These are phyloP conservation scores for Conomelus anceps DNA, from an alignment of 2,888 invertebrate genomes.

Conservation along the genomic window DNA sequence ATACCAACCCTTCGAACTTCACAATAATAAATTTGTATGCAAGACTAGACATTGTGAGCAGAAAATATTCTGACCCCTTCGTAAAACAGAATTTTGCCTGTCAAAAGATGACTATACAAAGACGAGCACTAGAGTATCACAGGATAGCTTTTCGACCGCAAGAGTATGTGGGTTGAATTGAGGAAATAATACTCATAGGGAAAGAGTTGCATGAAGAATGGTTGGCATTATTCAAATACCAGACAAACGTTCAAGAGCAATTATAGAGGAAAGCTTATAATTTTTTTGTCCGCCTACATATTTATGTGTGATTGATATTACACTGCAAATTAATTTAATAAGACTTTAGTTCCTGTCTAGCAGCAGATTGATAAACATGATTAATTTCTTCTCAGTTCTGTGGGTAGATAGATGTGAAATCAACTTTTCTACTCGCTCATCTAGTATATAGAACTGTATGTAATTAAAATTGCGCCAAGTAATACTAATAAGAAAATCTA, in stretches of 20 bases:
- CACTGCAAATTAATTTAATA: neutral
- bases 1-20: neutral
- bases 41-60: neutral
- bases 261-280: neutral
- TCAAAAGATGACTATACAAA: neutral
- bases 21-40: neutral
- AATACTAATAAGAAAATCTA: no score
- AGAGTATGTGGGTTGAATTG: no score
- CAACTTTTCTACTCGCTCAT: no score
- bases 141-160: neutral
- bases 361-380: neutral
- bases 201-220: neutral
- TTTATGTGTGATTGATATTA: neutral
- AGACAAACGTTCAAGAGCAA: neutral
- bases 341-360: neutral
- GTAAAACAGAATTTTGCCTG: neutral
- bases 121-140: neutral
- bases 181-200: neutral
- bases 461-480: no score
- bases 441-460: no score
- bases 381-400: no score
- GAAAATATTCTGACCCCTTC: neutral
- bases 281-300: neutral
- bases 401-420: no score
- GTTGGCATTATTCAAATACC: neutral